Evolutionary conservation across 1,140 invertebrate species (phyloP).

Genomic region (Muscidifurax raptorellus): DNA sequence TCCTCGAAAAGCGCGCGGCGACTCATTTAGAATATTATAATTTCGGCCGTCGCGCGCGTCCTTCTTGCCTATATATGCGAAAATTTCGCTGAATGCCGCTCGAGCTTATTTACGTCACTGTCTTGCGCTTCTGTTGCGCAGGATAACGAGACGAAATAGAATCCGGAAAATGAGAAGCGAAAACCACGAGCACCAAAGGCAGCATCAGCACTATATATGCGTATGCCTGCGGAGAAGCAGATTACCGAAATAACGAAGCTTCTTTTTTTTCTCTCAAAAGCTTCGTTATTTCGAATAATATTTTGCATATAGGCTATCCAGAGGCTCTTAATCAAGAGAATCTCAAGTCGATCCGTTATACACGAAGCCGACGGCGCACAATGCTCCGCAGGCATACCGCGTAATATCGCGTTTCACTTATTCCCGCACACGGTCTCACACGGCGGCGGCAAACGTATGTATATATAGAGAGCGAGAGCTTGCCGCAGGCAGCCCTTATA

Average conservation of each 20-base stretch:
- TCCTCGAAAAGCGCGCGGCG: neutral
- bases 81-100: neutral
- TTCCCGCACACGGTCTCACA: no score
- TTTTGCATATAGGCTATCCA: no score
- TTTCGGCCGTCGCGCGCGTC: no score
- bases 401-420: neutral
- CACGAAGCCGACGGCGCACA: neutral
- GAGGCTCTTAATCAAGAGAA: no score
- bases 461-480: neutral
- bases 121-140: neutral
- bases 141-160: constrained; percentile 15
- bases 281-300: neutral
- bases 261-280: neutral
- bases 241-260: constrained; percentile 51
- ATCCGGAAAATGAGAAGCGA: constrained; percentile 52
- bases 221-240: constrained; percentile 54
- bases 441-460: neutral
- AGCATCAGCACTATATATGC: no score
- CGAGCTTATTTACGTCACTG: neutral
- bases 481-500: neutral
- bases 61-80: neutral
- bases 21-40: neutral
- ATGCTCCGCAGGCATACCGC: neutral
- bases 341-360: no score
- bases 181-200: constrained; percentile 48